These are phyloP conservation scores for Thripadectes ignobilis DNA, from an alignment of 2,797 vertebrate genomes.

Conservation along the genomic window DNA sequence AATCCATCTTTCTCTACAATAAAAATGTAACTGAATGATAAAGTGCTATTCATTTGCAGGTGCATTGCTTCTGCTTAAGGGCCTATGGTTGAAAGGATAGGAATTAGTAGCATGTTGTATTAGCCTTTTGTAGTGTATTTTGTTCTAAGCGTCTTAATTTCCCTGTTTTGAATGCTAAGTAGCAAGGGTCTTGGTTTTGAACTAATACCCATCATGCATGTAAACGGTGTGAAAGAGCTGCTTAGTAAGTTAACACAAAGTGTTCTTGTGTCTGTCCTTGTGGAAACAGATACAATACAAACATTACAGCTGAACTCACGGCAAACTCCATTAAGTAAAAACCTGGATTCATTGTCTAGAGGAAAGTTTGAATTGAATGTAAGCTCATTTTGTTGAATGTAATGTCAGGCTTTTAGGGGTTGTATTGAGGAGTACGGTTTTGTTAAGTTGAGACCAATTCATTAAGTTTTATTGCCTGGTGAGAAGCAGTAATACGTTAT, in stretches of 20 bases:
- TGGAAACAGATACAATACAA: slow-evolving; percentile 99
- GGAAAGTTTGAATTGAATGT: slow-evolving; percentile 90
- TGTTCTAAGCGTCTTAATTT: slow-evolving; percentile 99
- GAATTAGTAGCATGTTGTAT: slow-evolving; percentile 99
- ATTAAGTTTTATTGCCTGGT: slow-evolving; percentile 99
- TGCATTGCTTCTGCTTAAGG: slow-evolving; percentile 98
- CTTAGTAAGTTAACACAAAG: slow-evolving; percentile 98
- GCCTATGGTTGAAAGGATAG: slow-evolving; percentile 94
- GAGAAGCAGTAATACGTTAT: slow-evolving; percentile 98
- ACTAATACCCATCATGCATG: slow-evolving; percentile 98
- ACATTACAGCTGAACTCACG: slow-evolving; percentile 99
- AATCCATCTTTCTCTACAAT: slow-evolving; percentile 84
- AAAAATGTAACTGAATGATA: slow-evolving; percentile 91
- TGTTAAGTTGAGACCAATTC: slow-evolving; percentile 99
- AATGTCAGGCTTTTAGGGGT: slow-evolving; percentile 96
- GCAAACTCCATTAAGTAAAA: slow-evolving; percentile 97
- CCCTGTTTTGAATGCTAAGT: slow-evolving; percentile 98
- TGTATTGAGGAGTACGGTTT: slow-evolving; percentile 91
- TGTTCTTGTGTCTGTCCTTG: slow-evolving; percentile 99
- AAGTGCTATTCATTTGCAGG: slow-evolving; percentile 99
- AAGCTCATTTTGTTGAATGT: slow-evolving; percentile 99
- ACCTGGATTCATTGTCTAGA: slow-evolving; percentile 89
- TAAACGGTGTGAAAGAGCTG: slow-evolving; percentile 99
- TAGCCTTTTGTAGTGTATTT: slow-evolving; percentile 99
- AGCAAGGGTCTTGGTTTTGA: slow-evolving; percentile 96